Conservation (phyloP, 2,888 invertebrate genomes). For the Deilephila porcellus region DNA sequence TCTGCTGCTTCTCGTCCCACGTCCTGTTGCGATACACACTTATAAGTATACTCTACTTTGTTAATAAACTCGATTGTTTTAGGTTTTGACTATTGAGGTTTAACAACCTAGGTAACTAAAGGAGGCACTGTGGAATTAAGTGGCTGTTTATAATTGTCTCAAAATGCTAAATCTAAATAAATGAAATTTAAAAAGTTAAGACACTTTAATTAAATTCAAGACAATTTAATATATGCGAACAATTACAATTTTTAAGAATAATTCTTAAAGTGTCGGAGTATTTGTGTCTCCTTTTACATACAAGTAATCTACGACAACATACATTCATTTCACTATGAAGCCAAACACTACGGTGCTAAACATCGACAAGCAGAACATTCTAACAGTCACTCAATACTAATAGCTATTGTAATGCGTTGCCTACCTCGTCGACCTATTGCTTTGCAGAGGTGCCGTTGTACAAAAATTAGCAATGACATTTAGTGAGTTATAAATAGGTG, state of each 20-base stretch:
- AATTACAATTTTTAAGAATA: neutral
- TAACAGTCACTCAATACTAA: neutral
- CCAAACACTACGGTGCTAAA: conserved; percentile 1
- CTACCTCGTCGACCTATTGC: neutral
- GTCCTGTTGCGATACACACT: conserved; percentile 52
- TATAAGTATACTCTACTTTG: neutral
- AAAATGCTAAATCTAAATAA: too few relatives aligned
- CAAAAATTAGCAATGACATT: neutral
- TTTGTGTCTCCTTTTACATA: neutral
- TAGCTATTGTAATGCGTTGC: neutral
- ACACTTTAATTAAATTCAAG: too few relatives aligned
- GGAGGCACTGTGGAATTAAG: too few relatives aligned
- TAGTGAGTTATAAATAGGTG: neutral
- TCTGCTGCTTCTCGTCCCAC: conserved; percentile 80
- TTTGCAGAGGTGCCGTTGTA: neutral
- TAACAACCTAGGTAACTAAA: too few relatives aligned
- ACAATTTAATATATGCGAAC: too few relatives aligned
- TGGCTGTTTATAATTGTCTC: too few relatives aligned
- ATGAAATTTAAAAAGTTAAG: too few relatives aligned
- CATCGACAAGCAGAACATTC: neutral
- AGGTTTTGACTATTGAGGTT: too few relatives aligned
- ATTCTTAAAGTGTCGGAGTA: too few relatives aligned
- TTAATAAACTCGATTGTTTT: too few relatives aligned
- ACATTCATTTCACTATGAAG: neutral
- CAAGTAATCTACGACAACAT: conserved; percentile 2